Conservation (phyloP, 1,140 invertebrate genomes). For the Gryon sp. region DNA sequence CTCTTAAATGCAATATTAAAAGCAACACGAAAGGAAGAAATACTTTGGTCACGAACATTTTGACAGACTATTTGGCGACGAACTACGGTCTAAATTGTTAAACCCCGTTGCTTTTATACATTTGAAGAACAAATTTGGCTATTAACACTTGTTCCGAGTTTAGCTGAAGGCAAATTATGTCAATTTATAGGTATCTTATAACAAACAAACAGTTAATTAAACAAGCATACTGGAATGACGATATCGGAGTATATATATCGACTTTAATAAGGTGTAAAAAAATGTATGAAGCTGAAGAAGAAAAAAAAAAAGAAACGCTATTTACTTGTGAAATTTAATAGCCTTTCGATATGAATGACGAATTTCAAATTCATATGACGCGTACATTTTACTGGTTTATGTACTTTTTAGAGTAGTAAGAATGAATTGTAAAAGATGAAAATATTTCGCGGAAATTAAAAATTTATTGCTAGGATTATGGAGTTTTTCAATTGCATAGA, state of each 20-base stretch:
- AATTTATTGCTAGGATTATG: too few species aligned
- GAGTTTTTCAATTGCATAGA: too few species aligned
- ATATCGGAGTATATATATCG: not conserved
- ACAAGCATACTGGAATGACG: conserved; percentile 1
- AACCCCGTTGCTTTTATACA: conserved; percentile 14
- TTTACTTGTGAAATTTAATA: too few species aligned
- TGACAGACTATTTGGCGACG: conserved; percentile 1
- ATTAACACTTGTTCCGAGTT: conserved; percentile 17
- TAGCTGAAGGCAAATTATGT: conserved; percentile 9
- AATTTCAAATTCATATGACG: too few species aligned
- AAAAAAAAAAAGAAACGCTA: too few species aligned
- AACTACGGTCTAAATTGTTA: not conserved
- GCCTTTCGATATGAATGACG: too few species aligned
- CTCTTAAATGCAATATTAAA: not conserved
- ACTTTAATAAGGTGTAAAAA: conserved; percentile 7
- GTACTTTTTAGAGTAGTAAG: too few species aligned
- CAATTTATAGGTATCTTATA: conserved; percentile 16
- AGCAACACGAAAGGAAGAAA: conserved; percentile 1
- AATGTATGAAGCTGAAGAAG: too few species aligned
- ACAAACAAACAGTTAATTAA: conserved; percentile 20
- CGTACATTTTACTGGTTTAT: too few species aligned
- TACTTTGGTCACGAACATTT: conserved; percentile 25
- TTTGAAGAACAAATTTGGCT: not conserved
- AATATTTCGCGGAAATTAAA: too few species aligned
- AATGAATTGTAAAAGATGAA: too few species aligned